Evolutionary conservation across 1,140 invertebrate genomes (phyloP), one percentile per base, ranked within the genome.

Genomic region (Ylistrum balloti): DNA sequence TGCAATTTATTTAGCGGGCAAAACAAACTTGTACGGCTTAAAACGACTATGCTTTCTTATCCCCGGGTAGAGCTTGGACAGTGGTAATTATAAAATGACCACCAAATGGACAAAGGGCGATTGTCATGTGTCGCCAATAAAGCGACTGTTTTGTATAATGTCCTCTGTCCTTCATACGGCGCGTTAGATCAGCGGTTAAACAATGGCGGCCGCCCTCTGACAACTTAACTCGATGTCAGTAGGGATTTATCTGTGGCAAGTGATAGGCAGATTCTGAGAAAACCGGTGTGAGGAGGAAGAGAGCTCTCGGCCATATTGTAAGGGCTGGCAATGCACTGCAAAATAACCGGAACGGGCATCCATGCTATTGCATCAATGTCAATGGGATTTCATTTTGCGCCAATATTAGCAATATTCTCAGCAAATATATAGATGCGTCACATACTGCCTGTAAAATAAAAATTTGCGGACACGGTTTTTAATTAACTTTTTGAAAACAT

Each of bases 41-140:
- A 74, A 74, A n/a, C 17, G n/a, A 74, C 56, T n/a, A 74, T 74
- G 56, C 56, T 74, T 28, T n/a, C 13, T 74, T 22, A 74, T 28
- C 56, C 1, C 56, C 56, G n/a, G 56, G 28, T 74, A 74, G 0
- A 74, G 5, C 56, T 28, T 28, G 22, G 56, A 28, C 56, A 74
- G 56, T 74, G 56, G 56, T 74, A 22, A 74, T 74, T 74, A 74
- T n/a, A n/a, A 74, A n/a, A 74, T 74, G 56, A 74, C 56, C 56
- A 74, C 56, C 56, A 74, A 74, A 74, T 28, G 56, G 56, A 74
- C 56, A 74, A 74, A 74, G 56, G 56, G 22, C 56, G 56, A 74
- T 74, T 74, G 56, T 74, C 56, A n/a, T 28, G 56, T n/a, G 56
- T 74, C 56, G 20, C 56, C 56, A 74, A 74, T 74, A 17, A 74